A percentile compares a stretch with the other conserved stretches of the same genome.
Conservation (phyloP, 2,113 vertebrate species). For the Hydropotes inermis region DNA sequence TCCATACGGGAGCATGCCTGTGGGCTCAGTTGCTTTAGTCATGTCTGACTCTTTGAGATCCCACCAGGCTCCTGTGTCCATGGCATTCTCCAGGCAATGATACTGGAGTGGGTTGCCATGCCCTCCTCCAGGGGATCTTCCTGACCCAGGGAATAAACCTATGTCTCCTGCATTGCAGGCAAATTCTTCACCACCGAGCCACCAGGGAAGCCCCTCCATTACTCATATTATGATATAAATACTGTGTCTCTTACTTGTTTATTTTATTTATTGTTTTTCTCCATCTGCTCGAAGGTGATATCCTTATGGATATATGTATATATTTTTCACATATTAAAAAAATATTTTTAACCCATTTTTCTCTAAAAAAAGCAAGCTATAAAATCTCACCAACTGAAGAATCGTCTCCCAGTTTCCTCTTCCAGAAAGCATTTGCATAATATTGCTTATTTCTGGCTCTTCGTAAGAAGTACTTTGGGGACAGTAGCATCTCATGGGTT, state of each 20-base stretch:
- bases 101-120: background rate
- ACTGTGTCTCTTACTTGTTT: background rate
- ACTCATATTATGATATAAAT: background rate
- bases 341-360: background rate
- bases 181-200: background rate
- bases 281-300: background rate
- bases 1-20: background rate
- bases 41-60: background rate
- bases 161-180: background rate
- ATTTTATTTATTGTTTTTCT: background rate
- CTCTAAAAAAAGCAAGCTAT: background rate
- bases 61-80: background rate
- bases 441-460: background rate
- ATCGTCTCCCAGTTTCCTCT: background rate
- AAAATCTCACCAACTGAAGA: background rate
- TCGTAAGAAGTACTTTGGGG: background rate
- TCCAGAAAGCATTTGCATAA: background rate
- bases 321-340: background rate
- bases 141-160: background rate
- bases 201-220: background rate
- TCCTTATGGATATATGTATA: background rate
- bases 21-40: background rate
- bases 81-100: background rate
- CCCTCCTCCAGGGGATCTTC: background rate
- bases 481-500: background rate